A percentile compares a stretch with the other conserved stretches of the same genome.
These are phyloP conservation scores for Choloepus didactylus DNA, from an alignment of 2,797 vertebrate species.

Conservation along the genomic window DNA sequence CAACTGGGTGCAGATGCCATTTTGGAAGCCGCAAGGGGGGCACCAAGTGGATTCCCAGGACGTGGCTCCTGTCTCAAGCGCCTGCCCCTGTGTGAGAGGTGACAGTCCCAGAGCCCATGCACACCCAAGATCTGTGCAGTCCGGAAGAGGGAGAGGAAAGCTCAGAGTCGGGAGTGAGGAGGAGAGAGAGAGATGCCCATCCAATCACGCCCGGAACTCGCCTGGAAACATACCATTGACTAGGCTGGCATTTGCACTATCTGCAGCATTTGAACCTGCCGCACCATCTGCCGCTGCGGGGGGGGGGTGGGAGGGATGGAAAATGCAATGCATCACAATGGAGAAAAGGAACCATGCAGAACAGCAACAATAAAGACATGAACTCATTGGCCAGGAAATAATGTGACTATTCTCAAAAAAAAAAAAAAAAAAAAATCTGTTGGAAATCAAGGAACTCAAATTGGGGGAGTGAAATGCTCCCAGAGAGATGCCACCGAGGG, in stretches of 20 bases:
- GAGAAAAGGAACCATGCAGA: conserved; percentile 90
- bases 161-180: conserved; percentile 75
- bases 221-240: conserved; percentile 99
- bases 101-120: conserved; percentile 67
- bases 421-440: conserved; percentile 25
- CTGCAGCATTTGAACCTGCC: conserved; percentile 96
- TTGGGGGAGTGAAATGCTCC: conserved; percentile 74
- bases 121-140: conserved; percentile 58
- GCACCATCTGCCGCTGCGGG: conserved; percentile 96
- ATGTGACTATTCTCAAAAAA: conserved; percentile 34
- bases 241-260: conserved; percentile 96
- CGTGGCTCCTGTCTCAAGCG: conserved; percentile 82
- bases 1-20: not conserved
- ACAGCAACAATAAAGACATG: conserved; percentile 84
- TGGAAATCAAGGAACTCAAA: conserved; percentile 77
- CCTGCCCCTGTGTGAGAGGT: conserved; percentile 58
- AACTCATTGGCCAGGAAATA: conserved; percentile 72
- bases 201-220: conserved; percentile 86
- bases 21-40: not conserved
- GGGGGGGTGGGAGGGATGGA: conserved; percentile 97
- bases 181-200: conserved; percentile 81
- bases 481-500: conserved; percentile 70
- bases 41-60: accelerated
- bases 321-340: conserved; percentile 97
- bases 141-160: conserved; percentile 77